These are phyloP conservation scores for Strigamia crassipes DNA, from an alignment of 2,888 invertebrate genomes.

Conservation along the genomic window DNA sequence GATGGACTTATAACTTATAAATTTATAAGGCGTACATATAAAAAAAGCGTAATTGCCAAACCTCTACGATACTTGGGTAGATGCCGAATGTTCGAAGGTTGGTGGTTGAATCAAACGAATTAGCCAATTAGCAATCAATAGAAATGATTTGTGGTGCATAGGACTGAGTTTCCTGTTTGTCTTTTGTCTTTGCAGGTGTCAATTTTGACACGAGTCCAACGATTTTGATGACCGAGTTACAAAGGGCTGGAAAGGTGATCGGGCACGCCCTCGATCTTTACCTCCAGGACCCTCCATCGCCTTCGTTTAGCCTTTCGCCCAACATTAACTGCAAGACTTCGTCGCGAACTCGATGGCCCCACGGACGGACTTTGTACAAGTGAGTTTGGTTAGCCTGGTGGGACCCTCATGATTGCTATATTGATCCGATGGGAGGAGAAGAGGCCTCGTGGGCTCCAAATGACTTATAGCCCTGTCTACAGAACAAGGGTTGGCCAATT, in stretches of 20 bases:
- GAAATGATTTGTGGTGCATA: no score
- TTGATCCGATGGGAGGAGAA: not conserved
- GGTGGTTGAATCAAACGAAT: no score
- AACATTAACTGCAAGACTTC: constrained; percentile 78
- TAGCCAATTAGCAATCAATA: no score
- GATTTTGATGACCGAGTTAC: constrained; percentile 82
- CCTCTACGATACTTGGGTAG: no score
- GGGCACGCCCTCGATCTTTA: constrained; percentile 88
- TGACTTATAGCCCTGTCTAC: not conserved
- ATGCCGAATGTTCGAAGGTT: no score
- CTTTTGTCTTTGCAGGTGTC: constrained; percentile 65
- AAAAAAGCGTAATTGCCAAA: no score
- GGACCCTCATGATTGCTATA: not conserved
- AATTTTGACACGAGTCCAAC: constrained; percentile 82
- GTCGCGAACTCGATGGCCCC: constrained; percentile 51
- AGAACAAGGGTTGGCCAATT: not conserved
- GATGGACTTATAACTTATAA: no score
- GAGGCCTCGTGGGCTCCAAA: not conserved
- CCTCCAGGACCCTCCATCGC: constrained; percentile 74
- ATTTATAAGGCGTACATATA: no score
- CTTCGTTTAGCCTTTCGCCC: constrained; percentile 68
- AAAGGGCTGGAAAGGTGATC: constrained; percentile 89
- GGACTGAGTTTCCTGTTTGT: not conserved
- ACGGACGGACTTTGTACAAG: constrained; percentile 52
- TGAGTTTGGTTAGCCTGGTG: constrained; percentile 51